These are phyloP conservation scores for Formica exsecta DNA, from an alignment of 1,140 invertebrate genomes.

Conservation along the genomic window DNA sequence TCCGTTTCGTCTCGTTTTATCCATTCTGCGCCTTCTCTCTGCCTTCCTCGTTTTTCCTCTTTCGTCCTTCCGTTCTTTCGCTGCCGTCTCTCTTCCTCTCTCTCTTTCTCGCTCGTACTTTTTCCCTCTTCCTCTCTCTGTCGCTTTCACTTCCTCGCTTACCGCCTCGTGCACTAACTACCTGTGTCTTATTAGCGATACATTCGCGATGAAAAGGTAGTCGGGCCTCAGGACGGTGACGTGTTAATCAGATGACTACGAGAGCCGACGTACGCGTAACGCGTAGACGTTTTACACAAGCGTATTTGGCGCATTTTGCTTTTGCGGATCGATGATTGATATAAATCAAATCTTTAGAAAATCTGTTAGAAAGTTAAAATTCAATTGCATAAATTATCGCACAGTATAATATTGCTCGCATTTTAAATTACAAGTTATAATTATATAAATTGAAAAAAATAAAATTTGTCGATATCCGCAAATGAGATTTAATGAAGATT, in stretches of 20 bases:
- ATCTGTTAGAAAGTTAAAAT: too few species aligned
- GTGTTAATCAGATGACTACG: slow-evolving; percentile 80
- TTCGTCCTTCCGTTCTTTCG: slow-evolving; percentile 30
- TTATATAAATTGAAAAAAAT: too few species aligned
- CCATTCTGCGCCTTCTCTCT: slow-evolving; percentile 16
- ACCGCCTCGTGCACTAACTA: slow-evolving; percentile 79
- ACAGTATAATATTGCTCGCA: too few species aligned
- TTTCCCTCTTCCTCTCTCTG: slow-evolving; percentile 64
- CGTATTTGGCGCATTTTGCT: not conserved
- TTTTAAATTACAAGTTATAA: too few species aligned
- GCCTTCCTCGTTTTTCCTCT: not conserved
- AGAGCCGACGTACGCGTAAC: slow-evolving; percentile 44
- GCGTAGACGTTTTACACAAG: slow-evolving; percentile 4
- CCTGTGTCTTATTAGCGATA: slow-evolving; percentile 86
- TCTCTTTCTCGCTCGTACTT: slow-evolving; percentile 46
- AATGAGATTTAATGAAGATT: too few species aligned
- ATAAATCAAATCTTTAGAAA: not conserved
- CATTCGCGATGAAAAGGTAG: slow-evolving; percentile 85
- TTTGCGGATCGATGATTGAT: not conserved
- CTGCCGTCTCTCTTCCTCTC: slow-evolving; percentile 63
- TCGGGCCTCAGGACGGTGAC: slow-evolving; percentile 78
- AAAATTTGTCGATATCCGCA: too few species aligned
- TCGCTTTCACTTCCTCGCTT: slow-evolving; percentile 60
- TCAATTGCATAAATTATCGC: too few species aligned
- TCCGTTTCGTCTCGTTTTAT: slow-evolving; percentile 62